Evolutionary conservation across 2,888 invertebrate species (phyloP).

Genomic region (Mongoloraphidia duomilia): DNA sequence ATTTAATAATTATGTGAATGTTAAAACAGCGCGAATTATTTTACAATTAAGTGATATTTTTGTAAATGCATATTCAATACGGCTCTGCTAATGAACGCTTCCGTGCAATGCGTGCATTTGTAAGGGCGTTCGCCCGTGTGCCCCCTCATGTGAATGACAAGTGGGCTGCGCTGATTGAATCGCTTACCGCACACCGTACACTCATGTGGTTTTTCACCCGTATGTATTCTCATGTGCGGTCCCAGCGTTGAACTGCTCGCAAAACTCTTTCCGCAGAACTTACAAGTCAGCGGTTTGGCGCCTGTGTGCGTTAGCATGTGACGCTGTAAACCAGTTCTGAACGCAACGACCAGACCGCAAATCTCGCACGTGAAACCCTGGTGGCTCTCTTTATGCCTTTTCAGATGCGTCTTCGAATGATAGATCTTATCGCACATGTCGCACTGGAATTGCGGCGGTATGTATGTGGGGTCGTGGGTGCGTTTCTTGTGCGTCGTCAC

Average conservation of each 20-base stretch:
- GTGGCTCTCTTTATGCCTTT: too few species aligned
- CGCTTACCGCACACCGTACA: constrained; percentile 18
- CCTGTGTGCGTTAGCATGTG: too few species aligned
- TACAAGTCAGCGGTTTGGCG: too few species aligned
- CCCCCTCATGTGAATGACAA: constrained; percentile 12
- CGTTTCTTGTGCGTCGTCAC: neutral
- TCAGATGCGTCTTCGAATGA: too few species aligned
- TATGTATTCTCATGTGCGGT: neutral
- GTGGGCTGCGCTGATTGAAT: constrained; percentile 13
- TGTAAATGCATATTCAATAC: constrained; percentile 5
- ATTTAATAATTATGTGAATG: neutral
- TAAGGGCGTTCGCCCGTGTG: constrained; percentile 10
- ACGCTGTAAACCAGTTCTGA: too few species aligned
- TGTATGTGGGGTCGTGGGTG: neutral
- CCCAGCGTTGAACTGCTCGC: too few species aligned
- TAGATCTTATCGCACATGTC: neutral
- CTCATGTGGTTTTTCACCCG: constrained; percentile 19
- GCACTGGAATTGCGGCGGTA: constrained; percentile 2
- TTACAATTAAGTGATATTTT: constrained; percentile 9
- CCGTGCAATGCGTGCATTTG: constrained; percentile 1
- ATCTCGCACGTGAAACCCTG: too few species aligned
- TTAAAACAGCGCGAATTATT: neutral
- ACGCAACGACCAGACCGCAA: too few species aligned
- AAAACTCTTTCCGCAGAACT: too few species aligned
- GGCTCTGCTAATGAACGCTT: constrained; percentile 3